These are phyloP conservation scores for Merluccius polli DNA, from an alignment of 2,797 vertebrate species.

Conservation along the genomic window DNA sequence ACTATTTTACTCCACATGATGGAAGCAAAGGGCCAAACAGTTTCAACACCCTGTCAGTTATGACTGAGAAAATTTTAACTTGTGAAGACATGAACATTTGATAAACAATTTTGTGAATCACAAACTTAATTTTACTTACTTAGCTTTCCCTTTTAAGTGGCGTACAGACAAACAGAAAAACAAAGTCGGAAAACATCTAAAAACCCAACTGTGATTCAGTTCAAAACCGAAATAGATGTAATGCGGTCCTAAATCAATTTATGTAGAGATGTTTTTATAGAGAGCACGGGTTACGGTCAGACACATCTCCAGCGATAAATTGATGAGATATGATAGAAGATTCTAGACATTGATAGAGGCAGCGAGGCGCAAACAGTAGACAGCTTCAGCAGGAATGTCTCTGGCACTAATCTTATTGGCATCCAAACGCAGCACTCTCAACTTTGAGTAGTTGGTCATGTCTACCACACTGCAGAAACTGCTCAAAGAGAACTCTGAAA, in stretches of 20 bases:
- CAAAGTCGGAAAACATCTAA: not conserved
- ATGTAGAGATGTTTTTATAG: not conserved
- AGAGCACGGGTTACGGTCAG: not conserved
- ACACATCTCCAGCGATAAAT: not conserved
- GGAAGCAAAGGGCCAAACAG: conserved; percentile 48
- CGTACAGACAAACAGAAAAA: not conserved
- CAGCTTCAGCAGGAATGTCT: conserved; percentile 83
- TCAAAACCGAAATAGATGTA: not conserved
- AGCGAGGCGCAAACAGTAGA: conserved; percentile 85
- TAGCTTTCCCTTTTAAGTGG: not conserved
- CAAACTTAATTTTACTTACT: not conserved
- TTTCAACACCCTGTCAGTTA: not conserved
- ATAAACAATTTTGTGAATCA: not conserved
- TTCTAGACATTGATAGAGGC: conserved; percentile 73
- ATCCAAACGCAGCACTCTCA: conserved; percentile 88
- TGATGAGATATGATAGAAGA: not conserved
- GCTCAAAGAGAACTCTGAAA: conserved; percentile 85
- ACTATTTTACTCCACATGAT: conserved; percentile 44
- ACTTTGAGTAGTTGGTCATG: conserved; percentile 80
- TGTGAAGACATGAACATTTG: not conserved
- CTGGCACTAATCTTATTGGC: conserved; percentile 80
- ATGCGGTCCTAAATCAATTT: not conserved
- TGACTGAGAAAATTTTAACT: not conserved
- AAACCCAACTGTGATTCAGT: not conserved
- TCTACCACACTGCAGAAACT: conserved; percentile 88